phyloP scores from a whole-genome alignment of 2,888 invertebrate species.

The Drosophila meridionalis region DNA sequence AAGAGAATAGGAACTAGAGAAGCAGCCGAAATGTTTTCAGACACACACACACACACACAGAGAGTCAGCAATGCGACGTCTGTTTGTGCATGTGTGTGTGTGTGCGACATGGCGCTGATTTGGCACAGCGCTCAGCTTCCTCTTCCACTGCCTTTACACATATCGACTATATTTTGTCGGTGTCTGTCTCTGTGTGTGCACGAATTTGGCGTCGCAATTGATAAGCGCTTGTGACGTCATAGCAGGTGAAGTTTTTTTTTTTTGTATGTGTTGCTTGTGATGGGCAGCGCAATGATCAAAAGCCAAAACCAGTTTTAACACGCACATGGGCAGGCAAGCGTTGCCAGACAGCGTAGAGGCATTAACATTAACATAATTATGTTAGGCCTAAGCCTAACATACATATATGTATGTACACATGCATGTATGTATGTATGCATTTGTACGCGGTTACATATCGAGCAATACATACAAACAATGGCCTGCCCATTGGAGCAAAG shows the following conservation, averaged over 20 bases:
- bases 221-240: conserved; percentile 56
- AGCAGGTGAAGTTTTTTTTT: conserved; percentile 35
- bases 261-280: not conserved
- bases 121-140: conserved; percentile 8
- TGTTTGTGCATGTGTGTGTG: conserved; percentile 4
- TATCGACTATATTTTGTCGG: not conserved
- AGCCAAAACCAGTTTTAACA: conserved; percentile 52
- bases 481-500: conserved; percentile 46
- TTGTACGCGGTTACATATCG: not conserved
- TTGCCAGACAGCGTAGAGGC: conserved; percentile 45
- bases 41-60: not conserved
- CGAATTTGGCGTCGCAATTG: conserved; percentile 41
- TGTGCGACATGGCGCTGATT: conserved; percentile 22
- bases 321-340: conserved; percentile 48
- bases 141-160: not conserved
- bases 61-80: not conserved
- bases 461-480: conserved; percentile 1
- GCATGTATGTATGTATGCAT: not conserved
- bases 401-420: not conserved
- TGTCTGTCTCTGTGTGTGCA: not conserved
- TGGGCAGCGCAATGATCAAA: conserved; percentile 33
- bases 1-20: conserved; percentile 15
- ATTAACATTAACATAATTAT: conserved; percentile 50
- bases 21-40: conserved; percentile 20
- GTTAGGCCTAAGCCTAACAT: conserved; percentile 24